A percentile compares a stretch with the other conserved stretches of the same genome.
Evolutionary conservation across 1,140 invertebrate genomes (phyloP).

Genomic region (Ditylenchus dipsaci): DNA sequence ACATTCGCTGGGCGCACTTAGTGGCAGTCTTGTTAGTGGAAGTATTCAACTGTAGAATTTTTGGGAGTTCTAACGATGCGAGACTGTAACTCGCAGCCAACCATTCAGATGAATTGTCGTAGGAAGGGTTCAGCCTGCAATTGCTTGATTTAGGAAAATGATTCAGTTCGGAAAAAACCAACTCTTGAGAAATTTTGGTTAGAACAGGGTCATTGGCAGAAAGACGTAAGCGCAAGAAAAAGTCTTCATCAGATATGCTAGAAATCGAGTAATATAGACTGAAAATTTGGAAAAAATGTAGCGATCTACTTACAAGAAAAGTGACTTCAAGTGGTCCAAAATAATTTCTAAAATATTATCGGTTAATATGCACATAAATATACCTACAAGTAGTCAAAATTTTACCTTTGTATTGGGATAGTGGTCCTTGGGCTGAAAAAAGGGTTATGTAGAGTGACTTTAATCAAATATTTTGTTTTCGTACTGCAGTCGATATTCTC

Average conservation of each 20-base stretch:
- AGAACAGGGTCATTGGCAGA: conserved; percentile 37
- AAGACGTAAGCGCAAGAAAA: conserved; percentile 13
- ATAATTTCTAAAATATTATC: conserved; percentile 25
- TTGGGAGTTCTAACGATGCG: conserved; percentile 19
- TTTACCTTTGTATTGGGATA: conserved; percentile 42
- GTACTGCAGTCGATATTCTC: too few species aligned
- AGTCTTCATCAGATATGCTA: conserved; percentile 44
- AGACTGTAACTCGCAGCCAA: conserved; percentile 22
- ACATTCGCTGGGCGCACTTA: background rate
- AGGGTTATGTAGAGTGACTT: background rate
- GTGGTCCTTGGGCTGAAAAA: conserved; percentile 40
- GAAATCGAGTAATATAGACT: conserved; percentile 11
- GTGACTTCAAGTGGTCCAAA: conserved; percentile 43
- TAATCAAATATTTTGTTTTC: too few species aligned
- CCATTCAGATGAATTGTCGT: conserved; percentile 40
- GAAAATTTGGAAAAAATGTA: background rate
- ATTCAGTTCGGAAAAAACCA: conserved; percentile 9
- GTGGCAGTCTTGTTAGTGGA: background rate
- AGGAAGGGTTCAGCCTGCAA: conserved; percentile 45
- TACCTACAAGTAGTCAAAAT: too few species aligned
- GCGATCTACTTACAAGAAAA: conserved; percentile 38
- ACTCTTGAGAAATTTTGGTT: conserved; percentile 28
- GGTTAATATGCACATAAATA: too few species aligned
- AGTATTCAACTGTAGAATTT: conserved; percentile 4
- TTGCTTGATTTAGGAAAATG: conserved; percentile 6